A percentile compares a stretch with the other conserved stretches of the same genome.
Evolutionary conservation across 2,888 invertebrate genomes (phyloP).

Genomic region (Acanthopleura granulata): DNA sequence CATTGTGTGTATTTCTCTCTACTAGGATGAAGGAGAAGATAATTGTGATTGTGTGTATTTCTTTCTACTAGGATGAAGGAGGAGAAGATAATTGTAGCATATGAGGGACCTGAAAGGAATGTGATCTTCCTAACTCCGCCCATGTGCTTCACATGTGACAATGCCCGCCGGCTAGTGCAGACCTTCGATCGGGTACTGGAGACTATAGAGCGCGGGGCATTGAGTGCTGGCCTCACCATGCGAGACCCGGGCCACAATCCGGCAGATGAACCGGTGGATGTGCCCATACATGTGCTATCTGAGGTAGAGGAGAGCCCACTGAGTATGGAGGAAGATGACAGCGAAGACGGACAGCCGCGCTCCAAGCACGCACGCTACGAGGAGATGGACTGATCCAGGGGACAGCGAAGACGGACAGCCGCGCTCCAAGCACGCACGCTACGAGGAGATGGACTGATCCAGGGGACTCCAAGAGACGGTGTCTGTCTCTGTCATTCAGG

Average conservation of each 20-base stretch:
- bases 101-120: constrained; percentile 60
- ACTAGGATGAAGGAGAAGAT: constrained; percentile 51
- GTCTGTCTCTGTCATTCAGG: no score
- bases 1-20: no score
- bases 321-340: constrained; percentile 20
- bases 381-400: constrained; percentile 46
- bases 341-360: background rate
- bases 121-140: constrained; percentile 55
- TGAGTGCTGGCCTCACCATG: constrained; percentile 28
- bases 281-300: constrained; percentile 29
- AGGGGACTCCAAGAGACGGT: no score
- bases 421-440: constrained; percentile 30
- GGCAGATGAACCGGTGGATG: background rate
- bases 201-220: constrained; percentile 38
- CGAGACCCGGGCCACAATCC: constrained; percentile 21
- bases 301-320: constrained; percentile 11
- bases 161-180: constrained; percentile 53
- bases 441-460: constrained; percentile 53
- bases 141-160: constrained; percentile 62
- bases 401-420: background rate
- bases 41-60: constrained; percentile 7
- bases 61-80: constrained; percentile 50
- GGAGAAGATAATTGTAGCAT: constrained; percentile 51
- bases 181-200: constrained; percentile 47
- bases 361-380: constrained; percentile 40